phyloP scores from a whole-genome alignment of 2,888 invertebrate species.

The Stenurella melanura region DNA sequence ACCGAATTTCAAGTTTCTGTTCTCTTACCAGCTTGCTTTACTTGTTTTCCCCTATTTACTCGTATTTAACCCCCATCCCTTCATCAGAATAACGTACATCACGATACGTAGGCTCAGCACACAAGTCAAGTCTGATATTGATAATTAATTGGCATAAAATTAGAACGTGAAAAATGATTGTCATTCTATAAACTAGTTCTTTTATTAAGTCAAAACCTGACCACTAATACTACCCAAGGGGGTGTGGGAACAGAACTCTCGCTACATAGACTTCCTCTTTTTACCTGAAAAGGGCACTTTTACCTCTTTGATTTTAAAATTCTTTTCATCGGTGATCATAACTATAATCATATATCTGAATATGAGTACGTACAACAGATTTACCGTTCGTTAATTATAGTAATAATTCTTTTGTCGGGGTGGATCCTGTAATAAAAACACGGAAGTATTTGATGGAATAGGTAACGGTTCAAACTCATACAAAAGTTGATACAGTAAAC shows the following conservation, averaged over 20 bases:
- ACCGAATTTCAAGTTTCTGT: too few relatives aligned
- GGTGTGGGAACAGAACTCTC: slow-evolving; percentile 33
- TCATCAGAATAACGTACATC: too few relatives aligned
- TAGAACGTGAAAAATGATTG: slow-evolving; percentile 5
- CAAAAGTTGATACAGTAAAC: slow-evolving; percentile 23
- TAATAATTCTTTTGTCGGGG: slow-evolving; percentile 45
- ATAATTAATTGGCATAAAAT: slow-evolving; percentile 17
- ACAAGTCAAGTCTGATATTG: too few relatives aligned
- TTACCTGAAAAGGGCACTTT: slow-evolving; percentile 38
- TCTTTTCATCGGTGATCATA: slow-evolving; percentile 15
- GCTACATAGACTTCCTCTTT: slow-evolving; percentile 22
- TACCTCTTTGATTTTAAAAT: slow-evolving; percentile 25
- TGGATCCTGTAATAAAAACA: slow-evolving; percentile 24
- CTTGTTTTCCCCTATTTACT: too few relatives aligned
- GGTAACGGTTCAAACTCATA: slow-evolving; percentile 21
- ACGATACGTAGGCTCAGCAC: too few relatives aligned
- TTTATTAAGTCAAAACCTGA: slow-evolving; percentile 24
- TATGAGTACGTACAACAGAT: slow-evolving; percentile 40
- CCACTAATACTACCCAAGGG: slow-evolving; percentile 5
- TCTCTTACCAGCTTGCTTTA: too few relatives aligned
- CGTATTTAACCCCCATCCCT: too few relatives aligned
- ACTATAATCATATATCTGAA: slow-evolving; percentile 41
- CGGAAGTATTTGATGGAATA: slow-evolving; percentile 24
- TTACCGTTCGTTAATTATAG: slow-evolving; percentile 51
- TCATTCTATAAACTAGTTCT: neutral